Base-by-base conservation (phyloP, 1,140 invertebrate genomes). In the Macrobrachium nipponense region DNA sequence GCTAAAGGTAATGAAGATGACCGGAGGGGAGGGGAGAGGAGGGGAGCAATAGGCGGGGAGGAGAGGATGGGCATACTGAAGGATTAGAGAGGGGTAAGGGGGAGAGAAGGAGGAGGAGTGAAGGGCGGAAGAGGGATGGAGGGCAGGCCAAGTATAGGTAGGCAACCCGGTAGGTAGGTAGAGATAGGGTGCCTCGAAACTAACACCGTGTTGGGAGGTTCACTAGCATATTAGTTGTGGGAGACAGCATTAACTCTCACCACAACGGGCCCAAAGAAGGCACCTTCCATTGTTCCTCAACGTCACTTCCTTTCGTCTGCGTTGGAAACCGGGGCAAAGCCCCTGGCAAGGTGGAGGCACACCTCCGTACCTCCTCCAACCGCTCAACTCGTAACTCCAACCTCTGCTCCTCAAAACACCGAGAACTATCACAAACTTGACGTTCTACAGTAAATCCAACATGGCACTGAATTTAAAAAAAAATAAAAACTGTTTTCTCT, bases 181-280 rank as follows among this genome's bases (percentile, higher is more conserved):
- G n/a, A 68, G n/a, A 11, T 17, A 27, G 11, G 64, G 64, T 20
- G 18, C 8, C 10, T n/a, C n/a, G 64, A 17, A 11, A 27, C 8
- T 17, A 27, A 68, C 11, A 20, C 12, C n/a, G 18, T 12, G 64
- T 68, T n/a, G n/a, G n/a, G n/a, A 20, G 64, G 14, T 72, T 27
- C 14, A 43, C 27, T 27, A 58, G 20, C 79, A 43, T 51, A 58
- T 68, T 68, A 70, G 64, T 27, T 80, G 64, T 70, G 79, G 64
- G 79, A 80, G 51, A 23, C n/a, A 36, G 27, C 51, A 80, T 66
- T 66, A 80, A 80, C 64, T 80, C 79, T 80, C 79, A 80, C 79
- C 79, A 68, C 64, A 58, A 43, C 79, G 79, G 43, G 36, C 64
- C 64, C 20, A 43, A 58, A 80, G 64, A 27, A 68, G 64, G 27